Base-by-base conservation (phyloP, 2,797 vertebrate genomes). In the Pipistrellus kuhlii region DNA sequence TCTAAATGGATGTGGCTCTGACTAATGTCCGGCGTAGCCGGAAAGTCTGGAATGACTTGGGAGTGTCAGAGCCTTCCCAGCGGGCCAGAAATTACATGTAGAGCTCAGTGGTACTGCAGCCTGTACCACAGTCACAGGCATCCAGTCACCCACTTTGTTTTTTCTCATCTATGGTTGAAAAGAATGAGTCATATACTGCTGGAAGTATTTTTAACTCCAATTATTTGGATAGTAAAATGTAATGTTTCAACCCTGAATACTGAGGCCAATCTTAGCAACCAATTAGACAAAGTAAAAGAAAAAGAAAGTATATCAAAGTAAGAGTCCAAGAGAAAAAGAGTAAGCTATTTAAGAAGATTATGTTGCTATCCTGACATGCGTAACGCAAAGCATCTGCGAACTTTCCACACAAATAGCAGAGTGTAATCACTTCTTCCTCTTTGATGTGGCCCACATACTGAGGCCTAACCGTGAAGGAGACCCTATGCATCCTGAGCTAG, bases 161-260 rank as follows among this genome's bases (percentile, higher is more conserved):
- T 78, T 95, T 86, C 51, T 92, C 75, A 93, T 85, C 69, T 85
- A 75, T 32, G 44, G 38, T 80, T 78, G 46, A 94, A 96, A 96
- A 92, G 5, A 69, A 68, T 72, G 81, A 96, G 82, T 94, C 83
- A 95, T 46, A 75, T 86, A 84, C 76, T 76, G 11, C 86, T 96
- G 72, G 57, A 95, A 96, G 68, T 57, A 96, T 95, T 96, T 93
- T 94, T 88, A 97, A 83, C 78, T 88, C 57, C 38, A 93, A 86
- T 92, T 93, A 94, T 92, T 93, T 94, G 53, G 53, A 86, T 92
- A 89, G 89, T 80, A 96, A 95, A 94, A 96, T 94, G 32, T 32
- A 93, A 88, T 69, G 2, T n/a, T 89, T 85, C 90, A 81, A 94
- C 21, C 30, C 75, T 76, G 57, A 94, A 94, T 62, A 59, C 71